These are phyloP conservation scores for Montifringilla adamsi DNA, from an alignment of 2,113 vertebrate genomes.

Conservation along the genomic window DNA sequence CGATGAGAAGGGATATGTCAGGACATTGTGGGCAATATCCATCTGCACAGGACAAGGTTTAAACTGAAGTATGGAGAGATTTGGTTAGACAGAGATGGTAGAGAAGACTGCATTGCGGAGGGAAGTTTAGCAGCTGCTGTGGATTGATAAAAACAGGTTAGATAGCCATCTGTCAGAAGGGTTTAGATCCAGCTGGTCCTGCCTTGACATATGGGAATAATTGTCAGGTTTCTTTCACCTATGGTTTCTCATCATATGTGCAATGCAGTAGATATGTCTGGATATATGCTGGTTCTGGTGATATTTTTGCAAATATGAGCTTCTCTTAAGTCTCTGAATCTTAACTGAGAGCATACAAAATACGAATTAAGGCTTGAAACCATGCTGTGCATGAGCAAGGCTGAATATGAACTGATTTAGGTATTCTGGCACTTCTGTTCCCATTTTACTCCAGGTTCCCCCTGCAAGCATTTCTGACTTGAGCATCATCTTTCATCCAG, in stretches of 20 bases:
- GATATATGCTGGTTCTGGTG: background rate
- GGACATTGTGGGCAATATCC: background rate
- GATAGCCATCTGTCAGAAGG: background rate
- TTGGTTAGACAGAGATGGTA: background rate
- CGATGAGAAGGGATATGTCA: background rate
- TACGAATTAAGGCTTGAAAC: background rate
- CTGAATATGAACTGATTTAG: background rate
- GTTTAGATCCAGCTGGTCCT: background rate
- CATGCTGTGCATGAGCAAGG: background rate
- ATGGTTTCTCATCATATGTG: background rate
- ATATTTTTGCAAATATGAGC: background rate
- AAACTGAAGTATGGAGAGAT: background rate
- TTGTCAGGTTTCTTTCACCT: background rate
- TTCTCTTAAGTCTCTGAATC: background rate
- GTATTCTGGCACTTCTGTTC: background rate
- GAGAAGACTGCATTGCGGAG: background rate
- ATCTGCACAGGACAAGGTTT: background rate
- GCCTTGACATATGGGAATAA: background rate
- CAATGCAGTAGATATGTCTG: background rate
- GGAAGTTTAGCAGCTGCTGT: background rate
- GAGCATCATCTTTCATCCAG: background rate
- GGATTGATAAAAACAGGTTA: background rate
- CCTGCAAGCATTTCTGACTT: background rate
- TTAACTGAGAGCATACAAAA: background rate
- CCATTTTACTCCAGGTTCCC: background rate